Evolutionary conservation across 1,140 invertebrate genomes (phyloP).

Genomic region (Teleogryllus occipitalis): DNA sequence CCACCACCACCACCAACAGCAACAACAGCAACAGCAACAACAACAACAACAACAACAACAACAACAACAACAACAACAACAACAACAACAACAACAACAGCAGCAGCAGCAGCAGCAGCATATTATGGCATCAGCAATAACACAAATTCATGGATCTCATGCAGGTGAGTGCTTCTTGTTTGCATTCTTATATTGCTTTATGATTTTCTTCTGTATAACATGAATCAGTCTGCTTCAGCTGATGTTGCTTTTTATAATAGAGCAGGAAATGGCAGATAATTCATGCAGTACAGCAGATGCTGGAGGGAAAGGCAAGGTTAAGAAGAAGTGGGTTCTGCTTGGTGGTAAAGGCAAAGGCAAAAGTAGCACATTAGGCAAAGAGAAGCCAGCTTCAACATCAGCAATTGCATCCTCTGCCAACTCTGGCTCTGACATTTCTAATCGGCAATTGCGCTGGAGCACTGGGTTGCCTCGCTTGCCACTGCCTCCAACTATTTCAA

Average conservation of each 20-base stretch:
- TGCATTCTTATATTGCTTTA: no score
- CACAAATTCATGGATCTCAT: no score
- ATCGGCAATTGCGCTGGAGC: slow-evolving; percentile 51
- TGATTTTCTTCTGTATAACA: no score
- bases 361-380: background rate
- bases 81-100: background rate
- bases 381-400: background rate
- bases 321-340: slow-evolving; percentile 30
- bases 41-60: background rate
- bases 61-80: background rate
- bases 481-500: slow-evolving; percentile 59
- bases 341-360: slow-evolving; percentile 26
- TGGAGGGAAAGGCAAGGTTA: slow-evolving; percentile 13
- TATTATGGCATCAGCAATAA: no score
- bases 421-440: background rate
- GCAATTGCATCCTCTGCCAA: slow-evolving; percentile 28
- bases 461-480: slow-evolving; percentile 56
- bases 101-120: background rate
- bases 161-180: no score
- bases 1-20: background rate
- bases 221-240: no score
- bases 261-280: background rate
- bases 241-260: no score
- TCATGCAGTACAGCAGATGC: background rate
- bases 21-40: background rate